Conservation (phyloP, 2,888 invertebrate species). For the Tineola bisselliella region DNA sequence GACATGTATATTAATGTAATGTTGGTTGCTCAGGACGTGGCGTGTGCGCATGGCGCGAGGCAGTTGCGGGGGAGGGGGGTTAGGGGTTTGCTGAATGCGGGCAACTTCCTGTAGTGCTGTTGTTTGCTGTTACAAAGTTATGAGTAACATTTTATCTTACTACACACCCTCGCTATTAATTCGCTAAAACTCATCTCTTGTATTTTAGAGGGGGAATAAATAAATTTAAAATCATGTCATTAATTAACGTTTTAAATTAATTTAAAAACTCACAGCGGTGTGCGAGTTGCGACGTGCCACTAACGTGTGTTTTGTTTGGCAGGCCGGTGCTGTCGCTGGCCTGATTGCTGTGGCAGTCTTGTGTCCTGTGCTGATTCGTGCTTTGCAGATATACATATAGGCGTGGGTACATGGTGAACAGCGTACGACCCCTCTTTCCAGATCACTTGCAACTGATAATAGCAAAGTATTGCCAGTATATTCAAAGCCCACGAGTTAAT, state of each 20-base stretch:
- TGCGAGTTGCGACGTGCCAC: constrained; percentile 20
- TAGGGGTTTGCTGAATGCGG: constrained; percentile 59
- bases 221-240: background rate
- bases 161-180: constrained; percentile 17
- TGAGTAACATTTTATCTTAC: constrained; percentile 64
- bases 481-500: too few species aligned
- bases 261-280: background rate
- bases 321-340: constrained; percentile 67
- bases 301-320: constrained; percentile 63
- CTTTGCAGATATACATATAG: constrained; percentile 49
- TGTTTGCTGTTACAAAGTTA: constrained; percentile 64
- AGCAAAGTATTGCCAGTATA: too few species aligned
- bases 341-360: constrained; percentile 65
- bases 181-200: background rate
- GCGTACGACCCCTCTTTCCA: constrained; percentile 41
- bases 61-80: constrained; percentile 41
- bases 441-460: background rate
- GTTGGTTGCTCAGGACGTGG: constrained; percentile 23
- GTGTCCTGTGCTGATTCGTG: constrained; percentile 25
- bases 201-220: background rate
- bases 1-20: constrained; percentile 1
- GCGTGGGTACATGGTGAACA: constrained; percentile 49
- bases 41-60: constrained; percentile 55
- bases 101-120: constrained; percentile 64
- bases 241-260: background rate